phyloP scores from a whole-genome alignment of 2,888 invertebrate species.

The Syritta pipiens region DNA sequence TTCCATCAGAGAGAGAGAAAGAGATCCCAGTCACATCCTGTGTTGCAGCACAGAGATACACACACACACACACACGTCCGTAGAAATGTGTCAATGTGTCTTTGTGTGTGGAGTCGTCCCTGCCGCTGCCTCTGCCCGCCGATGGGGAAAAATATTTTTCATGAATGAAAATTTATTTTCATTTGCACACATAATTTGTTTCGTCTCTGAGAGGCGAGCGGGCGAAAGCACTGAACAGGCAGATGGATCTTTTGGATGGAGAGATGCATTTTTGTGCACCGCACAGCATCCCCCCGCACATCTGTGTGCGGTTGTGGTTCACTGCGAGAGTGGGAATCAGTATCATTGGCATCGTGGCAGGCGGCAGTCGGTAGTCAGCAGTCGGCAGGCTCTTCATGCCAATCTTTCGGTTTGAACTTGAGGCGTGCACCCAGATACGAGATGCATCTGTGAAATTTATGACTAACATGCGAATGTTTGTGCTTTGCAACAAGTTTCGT shows the following conservation, averaged over 20 bases:
- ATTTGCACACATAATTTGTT: slow-evolving; percentile 68
- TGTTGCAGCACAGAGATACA: slow-evolving; percentile 48
- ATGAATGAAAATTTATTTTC: slow-evolving; percentile 69
- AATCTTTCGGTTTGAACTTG: slow-evolving; percentile 54
- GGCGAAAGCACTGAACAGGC: slow-evolving; percentile 18
- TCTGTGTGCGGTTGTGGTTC: slow-evolving; percentile 28
- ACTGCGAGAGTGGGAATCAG: slow-evolving; percentile 16
- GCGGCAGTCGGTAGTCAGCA: too few species aligned
- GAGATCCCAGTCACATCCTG: slow-evolving; percentile 58
- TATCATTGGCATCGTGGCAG: too few species aligned
- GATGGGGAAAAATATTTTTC: slow-evolving; percentile 58
- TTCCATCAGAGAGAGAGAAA: neutral
- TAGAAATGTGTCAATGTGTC: slow-evolving; percentile 65
- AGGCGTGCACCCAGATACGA: neutral
- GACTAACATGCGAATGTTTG: slow-evolving; percentile 29
- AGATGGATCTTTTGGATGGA: slow-evolving; percentile 28
- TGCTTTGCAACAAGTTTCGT: too few species aligned
- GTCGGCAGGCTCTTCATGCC: too few species aligned
- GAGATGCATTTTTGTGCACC: neutral
- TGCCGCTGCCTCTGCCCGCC: neutral
- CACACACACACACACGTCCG: neutral
- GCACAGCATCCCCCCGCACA: neutral
- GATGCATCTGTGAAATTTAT: slow-evolving; percentile 32
- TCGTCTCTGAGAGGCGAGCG: too few species aligned
- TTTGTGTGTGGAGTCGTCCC: slow-evolving; percentile 39